Conservation (phyloP, 2,888 invertebrate genomes). For the Mythimna loreyi region DNA sequence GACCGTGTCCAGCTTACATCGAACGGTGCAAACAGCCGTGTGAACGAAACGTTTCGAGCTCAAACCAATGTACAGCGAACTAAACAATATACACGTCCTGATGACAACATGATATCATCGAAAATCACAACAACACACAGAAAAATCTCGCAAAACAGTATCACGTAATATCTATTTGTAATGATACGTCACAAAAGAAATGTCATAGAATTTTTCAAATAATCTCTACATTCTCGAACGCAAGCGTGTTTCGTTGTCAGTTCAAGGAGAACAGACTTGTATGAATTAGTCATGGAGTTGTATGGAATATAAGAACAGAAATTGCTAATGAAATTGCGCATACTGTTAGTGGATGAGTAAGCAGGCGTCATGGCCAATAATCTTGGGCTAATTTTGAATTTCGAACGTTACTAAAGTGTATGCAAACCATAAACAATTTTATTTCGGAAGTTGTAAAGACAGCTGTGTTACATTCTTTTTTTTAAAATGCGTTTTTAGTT, state of each 20-base stretch:
- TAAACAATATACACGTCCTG: conserved; percentile 30
- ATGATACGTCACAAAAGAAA: conserved; percentile 51
- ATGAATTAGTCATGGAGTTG: conserved; percentile 51
- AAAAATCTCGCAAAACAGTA: conserved; percentile 48
- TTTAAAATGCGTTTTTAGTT: neutral
- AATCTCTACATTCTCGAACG: conserved; percentile 41
- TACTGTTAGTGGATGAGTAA: conserved; percentile 46
- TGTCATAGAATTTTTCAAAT: conserved; percentile 46
- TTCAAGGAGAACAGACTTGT: conserved; percentile 66
- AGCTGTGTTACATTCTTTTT: conserved; percentile 5
- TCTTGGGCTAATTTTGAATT: conserved; percentile 72
- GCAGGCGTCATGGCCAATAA: conserved; percentile 69
- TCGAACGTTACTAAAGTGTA: conserved; percentile 55
- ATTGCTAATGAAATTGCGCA: conserved; percentile 52
- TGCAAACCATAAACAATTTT: conserved; percentile 63
- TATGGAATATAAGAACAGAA: conserved; percentile 38
- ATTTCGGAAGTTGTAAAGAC: conserved; percentile 35
- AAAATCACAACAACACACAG: conserved; percentile 59
- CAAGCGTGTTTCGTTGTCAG: conserved; percentile 59
- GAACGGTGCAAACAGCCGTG: conserved; percentile 55
- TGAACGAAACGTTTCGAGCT: conserved; percentile 31
- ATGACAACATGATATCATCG: conserved; percentile 41
- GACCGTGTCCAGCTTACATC: conserved; percentile 51
- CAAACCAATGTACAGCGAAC: conserved; percentile 39
- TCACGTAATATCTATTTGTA: conserved; percentile 63